Evolutionary conservation across 2,888 invertebrate genomes (phyloP).

Genomic region (Siphlonurus alternatus): DNA sequence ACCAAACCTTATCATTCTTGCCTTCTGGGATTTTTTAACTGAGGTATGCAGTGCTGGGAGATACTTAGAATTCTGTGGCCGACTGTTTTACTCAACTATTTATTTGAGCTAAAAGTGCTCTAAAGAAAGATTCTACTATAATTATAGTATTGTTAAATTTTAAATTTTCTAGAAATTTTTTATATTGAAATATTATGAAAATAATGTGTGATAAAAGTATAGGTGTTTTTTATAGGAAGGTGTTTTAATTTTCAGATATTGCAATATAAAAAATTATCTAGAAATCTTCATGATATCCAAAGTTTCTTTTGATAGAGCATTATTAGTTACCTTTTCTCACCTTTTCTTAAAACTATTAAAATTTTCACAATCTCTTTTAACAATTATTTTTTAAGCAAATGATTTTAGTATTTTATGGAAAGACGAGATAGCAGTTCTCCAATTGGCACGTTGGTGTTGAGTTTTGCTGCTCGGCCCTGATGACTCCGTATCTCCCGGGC

Average conservation of each 20-base stretch:
- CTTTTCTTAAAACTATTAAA: no score
- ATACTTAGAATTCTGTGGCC: slow-evolving; percentile 26
- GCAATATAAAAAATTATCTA: not conserved
- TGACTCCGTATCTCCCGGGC: slow-evolving; percentile 29
- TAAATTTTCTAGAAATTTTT: not conserved
- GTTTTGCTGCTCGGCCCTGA: slow-evolving; percentile 19
- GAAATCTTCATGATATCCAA: not conserved
- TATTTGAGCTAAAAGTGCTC: not conserved
- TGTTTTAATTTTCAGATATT: not conserved
- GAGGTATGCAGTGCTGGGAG: slow-evolving; percentile 29
- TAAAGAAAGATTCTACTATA: not conserved
- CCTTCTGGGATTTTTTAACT: not conserved
- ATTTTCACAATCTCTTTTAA: no score
- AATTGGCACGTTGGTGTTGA: no score
- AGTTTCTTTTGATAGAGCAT: not conserved
- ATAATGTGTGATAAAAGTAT: not conserved
- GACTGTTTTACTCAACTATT: not conserved
- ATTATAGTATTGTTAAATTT: not conserved
- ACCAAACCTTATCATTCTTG: not conserved
- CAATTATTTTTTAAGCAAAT: not conserved
- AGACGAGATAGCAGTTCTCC: no score
- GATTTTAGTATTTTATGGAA: no score
- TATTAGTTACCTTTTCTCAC: not conserved
- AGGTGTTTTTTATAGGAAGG: not conserved
- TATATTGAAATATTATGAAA: not conserved